phyloP scores from a whole-genome alignment of 2,113 vertebrate species.

The Hemichromis elongatus region DNA sequence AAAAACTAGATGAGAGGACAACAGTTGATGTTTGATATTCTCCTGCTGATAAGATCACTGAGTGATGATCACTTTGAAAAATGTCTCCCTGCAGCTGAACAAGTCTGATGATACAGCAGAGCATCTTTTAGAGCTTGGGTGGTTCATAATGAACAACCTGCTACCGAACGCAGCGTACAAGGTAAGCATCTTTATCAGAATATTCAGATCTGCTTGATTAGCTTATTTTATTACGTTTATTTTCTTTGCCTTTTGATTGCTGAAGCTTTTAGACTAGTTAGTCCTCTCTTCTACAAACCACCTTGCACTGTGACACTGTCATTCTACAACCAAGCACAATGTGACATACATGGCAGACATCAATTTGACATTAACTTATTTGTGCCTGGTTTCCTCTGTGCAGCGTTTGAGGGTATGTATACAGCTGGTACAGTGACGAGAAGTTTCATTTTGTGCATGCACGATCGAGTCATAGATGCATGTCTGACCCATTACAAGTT shows the following conservation, averaged over 20 bases:
- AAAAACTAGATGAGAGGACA: not conserved
- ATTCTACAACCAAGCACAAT: not conserved
- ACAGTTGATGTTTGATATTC: not conserved
- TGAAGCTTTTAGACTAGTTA: not conserved
- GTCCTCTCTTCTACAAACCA: not conserved
- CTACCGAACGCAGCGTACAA: slow-evolving; percentile 94
- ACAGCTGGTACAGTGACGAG: not conserved
- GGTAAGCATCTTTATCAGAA: slow-evolving; percentile 56
- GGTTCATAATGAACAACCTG: slow-evolving; percentile 98
- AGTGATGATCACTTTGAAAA: not conserved
- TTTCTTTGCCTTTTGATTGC: not conserved
- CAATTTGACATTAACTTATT: not conserved
- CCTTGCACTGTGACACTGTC: not conserved
- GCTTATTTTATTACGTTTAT: not conserved
- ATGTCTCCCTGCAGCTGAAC: slow-evolving; percentile 80
- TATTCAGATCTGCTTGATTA: not conserved
- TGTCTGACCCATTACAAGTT: not conserved
- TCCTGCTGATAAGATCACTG: not conserved
- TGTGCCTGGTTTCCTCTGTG: slow-evolving; percentile 60
- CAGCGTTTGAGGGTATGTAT: slow-evolving; percentile 79
- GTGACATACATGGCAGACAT: not conserved
- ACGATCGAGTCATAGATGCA: not conserved
- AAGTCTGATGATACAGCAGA: slow-evolving; percentile 97
- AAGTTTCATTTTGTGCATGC: slow-evolving; percentile 31
- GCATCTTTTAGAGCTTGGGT: slow-evolving; percentile 94